These are phyloP conservation scores for Notocelia uddmanniana DNA, from an alignment of 2,888 invertebrate species.

Conservation along the genomic window DNA sequence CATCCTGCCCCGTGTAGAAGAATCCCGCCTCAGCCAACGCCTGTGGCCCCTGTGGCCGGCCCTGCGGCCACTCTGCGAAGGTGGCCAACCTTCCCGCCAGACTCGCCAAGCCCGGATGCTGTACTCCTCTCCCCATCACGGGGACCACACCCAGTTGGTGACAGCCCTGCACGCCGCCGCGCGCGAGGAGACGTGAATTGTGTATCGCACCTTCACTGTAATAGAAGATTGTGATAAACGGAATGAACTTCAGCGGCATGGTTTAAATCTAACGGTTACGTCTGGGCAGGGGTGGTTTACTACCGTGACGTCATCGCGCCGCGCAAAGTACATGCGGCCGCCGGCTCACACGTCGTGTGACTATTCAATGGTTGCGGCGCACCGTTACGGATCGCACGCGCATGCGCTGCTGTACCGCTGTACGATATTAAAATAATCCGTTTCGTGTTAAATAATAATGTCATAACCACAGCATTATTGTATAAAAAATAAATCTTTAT, in stretches of 20 bases:
- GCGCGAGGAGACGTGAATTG: constrained; percentile 70
- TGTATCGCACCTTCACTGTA: constrained; percentile 74
- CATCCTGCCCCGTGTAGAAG: constrained; percentile 91
- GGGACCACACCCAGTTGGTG: constrained; percentile 72
- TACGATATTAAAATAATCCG: no score
- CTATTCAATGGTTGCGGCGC: no score
- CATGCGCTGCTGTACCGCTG: no score
- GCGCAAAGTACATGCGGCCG: no score
- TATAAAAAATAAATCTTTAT: no score
- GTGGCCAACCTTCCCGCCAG: constrained; percentile 88
- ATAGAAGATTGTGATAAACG: not conserved
- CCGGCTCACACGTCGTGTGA: no score
- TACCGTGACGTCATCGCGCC: no score
- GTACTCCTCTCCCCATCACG: constrained; percentile 69
- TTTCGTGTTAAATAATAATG: no score
- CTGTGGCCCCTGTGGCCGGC: constrained; percentile 90
- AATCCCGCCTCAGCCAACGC: constrained; percentile 95
- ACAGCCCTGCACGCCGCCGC: constrained; percentile 65
- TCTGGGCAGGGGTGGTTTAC: no score
- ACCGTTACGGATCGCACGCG: no score
- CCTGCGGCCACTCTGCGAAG: constrained; percentile 91
- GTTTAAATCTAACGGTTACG: no score
- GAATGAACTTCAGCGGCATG: not conserved
- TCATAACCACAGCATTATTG: no score
- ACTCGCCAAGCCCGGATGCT: constrained; percentile 89